Percentiles rank a stretch among this genome's conserved stretches.
Evolutionary conservation across 2,888 invertebrate genomes (phyloP).

Genomic region (Lithosia quadra): DNA sequence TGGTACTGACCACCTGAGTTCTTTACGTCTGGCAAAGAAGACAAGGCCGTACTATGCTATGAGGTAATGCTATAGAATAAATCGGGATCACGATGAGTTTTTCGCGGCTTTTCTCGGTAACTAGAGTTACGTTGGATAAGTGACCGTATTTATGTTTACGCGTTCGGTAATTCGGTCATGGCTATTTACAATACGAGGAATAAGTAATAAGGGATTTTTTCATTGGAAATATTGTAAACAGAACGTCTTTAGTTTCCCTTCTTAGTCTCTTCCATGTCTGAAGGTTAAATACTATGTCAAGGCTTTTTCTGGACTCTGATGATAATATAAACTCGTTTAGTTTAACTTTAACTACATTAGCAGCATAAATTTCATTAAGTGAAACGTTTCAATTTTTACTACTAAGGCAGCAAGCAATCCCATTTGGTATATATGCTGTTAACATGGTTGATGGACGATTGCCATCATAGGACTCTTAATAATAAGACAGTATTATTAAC

Average conservation of each 20-base stretch:
- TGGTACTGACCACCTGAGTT: conserved; percentile 56
- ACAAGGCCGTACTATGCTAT: conserved; percentile 64
- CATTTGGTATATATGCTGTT: no score
- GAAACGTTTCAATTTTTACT: no score
- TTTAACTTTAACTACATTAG: no score
- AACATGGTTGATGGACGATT: no score
- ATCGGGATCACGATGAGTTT: conserved; percentile 54
- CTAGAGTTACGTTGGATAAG: conserved; percentile 48
- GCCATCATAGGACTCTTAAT: no score
- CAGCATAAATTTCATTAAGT: no score
- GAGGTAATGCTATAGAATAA: conserved; percentile 74
- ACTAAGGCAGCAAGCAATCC: no score
- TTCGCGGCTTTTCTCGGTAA: conserved; percentile 71
- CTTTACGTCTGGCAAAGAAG: conserved; percentile 14
- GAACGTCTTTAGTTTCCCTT: conserved; percentile 3
- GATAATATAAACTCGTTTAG: no score
- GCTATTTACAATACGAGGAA: conserved; percentile 31
- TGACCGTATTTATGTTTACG: conserved; percentile 51
- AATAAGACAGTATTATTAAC: no score
- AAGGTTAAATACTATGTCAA: background rate
- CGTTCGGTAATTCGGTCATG: conserved; percentile 49
- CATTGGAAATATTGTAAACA: conserved; percentile 21
- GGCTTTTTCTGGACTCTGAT: no score
- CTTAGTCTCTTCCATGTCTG: background rate
- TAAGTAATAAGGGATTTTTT: conserved; percentile 29